Base-by-base conservation (phyloP, 2,797 vertebrate species). In the Brachyalestes nurse region DNA sequence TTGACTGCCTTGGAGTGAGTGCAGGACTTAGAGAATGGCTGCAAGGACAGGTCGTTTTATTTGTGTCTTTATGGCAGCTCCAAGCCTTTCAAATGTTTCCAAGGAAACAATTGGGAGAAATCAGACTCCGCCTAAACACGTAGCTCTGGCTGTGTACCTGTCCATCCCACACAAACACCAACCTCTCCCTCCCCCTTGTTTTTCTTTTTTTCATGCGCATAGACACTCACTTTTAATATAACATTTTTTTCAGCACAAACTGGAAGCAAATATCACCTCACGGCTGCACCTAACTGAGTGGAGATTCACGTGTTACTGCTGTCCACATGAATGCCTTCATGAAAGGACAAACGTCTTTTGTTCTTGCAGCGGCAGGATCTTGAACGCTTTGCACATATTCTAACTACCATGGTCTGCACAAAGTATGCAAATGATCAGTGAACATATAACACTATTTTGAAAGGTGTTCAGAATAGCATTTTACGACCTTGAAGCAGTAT, bases 71-170 rank as follows among this genome's bases (percentile, higher is more conserved):
- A 53, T 64, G 25, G 64, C 17, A 69, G 42, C 13, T 82, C 47
- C 10, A 13, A 51, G 82, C 61, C 70, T 81, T 77, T 77, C n/a
- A 47, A 65, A 13, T 71, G 34, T 64, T 77, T 79, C 45, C 25
- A 79, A 55, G 81, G 51, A 83, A 82, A 86, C 53, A 79, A 75
- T 28, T 51, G 19, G 40, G 42, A 79, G 53, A 78, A 80, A 70
- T 47, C 16, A 53, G 72, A 81, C 83, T 83, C 83, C 84, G 8
- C 84, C 86, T 82, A 51, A 28, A 16, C 10, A 23, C 65, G 14
- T 40, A 79, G 53, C n/a, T 12, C 17, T 80, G 28, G 47, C 40
- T 77, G 12, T 60, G 45, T 73, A 83, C 81, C 76, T 72, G 69
- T 21, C 79, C 72, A 17, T 72, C 78, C 79, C 71, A 60, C 69